phyloP scores from a whole-genome alignment of 1,140 invertebrate species.

The Hylaeus anthracinus region DNA sequence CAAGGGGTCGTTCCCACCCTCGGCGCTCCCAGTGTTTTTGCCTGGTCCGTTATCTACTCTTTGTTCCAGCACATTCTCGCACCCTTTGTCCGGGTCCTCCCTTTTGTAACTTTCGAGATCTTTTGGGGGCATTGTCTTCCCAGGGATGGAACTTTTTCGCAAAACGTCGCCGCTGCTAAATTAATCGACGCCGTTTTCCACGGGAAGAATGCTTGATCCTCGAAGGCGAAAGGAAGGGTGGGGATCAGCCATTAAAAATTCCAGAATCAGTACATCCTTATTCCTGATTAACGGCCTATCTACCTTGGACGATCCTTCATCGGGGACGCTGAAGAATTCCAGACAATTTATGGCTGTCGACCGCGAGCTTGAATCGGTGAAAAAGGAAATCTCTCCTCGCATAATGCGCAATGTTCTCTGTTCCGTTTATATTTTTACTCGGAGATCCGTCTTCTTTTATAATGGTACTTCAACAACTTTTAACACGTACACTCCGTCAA shows the following conservation, averaged over 20 bases:
- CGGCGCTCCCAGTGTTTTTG: slow-evolving; percentile 61
- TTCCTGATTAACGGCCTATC: slow-evolving; percentile 64
- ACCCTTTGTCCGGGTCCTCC: slow-evolving; percentile 67
- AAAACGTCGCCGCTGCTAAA: slow-evolving; percentile 59
- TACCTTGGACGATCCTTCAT: slow-evolving; percentile 42
- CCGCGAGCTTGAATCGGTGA: slow-evolving; percentile 19
- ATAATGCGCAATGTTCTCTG: background rate
- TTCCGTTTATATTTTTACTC: background rate
- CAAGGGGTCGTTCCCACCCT: slow-evolving; percentile 18
- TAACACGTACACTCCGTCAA: no score
- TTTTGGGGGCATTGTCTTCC: slow-evolving; percentile 60
- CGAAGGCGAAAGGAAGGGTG: background rate
- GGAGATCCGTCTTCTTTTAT: no score
- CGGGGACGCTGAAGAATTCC: slow-evolving; percentile 26
- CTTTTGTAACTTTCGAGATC: slow-evolving; percentile 62
- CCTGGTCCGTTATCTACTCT: slow-evolving; percentile 67
- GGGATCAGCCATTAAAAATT: slow-evolving; percentile 67
- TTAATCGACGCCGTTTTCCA: slow-evolving; percentile 64
- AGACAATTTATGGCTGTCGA: slow-evolving; percentile 52
- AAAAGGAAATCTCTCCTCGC: slow-evolving; percentile 8
- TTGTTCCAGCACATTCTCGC: slow-evolving; percentile 67
- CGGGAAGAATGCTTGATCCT: slow-evolving; percentile 6
- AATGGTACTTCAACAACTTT: no score
- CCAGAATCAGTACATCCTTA: slow-evolving; percentile 63
- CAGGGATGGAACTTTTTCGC: slow-evolving; percentile 47